phyloP scores from a whole-genome alignment of 1,140 invertebrate species.

The Trichomalopsis sarcophagae region DNA sequence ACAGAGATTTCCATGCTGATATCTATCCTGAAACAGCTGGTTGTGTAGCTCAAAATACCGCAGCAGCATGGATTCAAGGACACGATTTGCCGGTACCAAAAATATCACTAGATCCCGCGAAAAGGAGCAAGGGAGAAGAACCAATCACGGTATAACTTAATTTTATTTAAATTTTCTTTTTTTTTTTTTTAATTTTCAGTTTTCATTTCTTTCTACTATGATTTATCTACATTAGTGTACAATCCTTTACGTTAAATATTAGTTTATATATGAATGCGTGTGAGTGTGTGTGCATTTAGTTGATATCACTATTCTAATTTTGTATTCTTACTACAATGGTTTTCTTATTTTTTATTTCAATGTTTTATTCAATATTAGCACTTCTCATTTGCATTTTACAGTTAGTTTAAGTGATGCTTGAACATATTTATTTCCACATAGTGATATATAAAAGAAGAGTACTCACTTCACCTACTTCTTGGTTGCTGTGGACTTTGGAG shows the following conservation, averaged over 20 bases:
- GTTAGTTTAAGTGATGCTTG: constrained; percentile 39
- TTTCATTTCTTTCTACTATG: constrained; percentile 38
- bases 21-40: constrained; percentile 92
- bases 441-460: constrained; percentile 22
- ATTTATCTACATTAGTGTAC: constrained; percentile 21
- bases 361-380: constrained; percentile 58
- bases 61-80: constrained; percentile 86
- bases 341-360: constrained; percentile 51
- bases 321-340: constrained; percentile 29
- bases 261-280: constrained; percentile 24
- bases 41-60: constrained; percentile 83
- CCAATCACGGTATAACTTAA: constrained; percentile 77
- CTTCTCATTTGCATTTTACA: constrained; percentile 56
- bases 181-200: constrained; percentile 52
- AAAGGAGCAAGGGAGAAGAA: constrained; percentile 78
- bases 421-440: background rate
- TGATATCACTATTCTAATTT: constrained; percentile 20
- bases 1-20: constrained; percentile 94
- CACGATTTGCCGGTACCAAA: constrained; percentile 83
- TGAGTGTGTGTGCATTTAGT: constrained; percentile 32
- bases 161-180: constrained; percentile 40
- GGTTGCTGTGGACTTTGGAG: constrained; percentile 45
- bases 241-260: constrained; percentile 28
- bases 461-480: constrained; percentile 39
- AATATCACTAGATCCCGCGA: constrained; percentile 87